Base-by-base conservation (phyloP, 2,888 invertebrate genomes). In the Frankliniella intonsa region DNA sequence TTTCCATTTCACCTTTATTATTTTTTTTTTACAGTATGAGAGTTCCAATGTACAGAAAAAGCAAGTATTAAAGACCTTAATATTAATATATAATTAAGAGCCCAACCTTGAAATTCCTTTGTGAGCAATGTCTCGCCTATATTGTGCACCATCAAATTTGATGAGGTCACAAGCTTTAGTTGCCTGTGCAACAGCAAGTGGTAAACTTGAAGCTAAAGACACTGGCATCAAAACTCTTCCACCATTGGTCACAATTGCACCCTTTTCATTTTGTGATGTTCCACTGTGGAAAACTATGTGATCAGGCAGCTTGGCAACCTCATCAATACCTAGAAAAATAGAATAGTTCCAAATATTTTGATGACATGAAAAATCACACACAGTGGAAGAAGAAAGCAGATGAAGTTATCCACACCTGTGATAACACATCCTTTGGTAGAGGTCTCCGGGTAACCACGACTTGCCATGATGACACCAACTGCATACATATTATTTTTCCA, bases 381-480 rank as follows among this genome's bases (percentile, higher is more conserved):
- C 38, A 82, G 81, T 82, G 10, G 14, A 22, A 65, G 27, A 38
- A 3, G 50, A 76, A n/a, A 22, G 50, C 50, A 50, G 55, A 51
- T 8, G 81, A n/a, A 80, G 55, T 27, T 17, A 81, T 49, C 81
- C 87, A 85, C 85, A 93, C 95, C 95, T 85, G 91, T 91, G 81
- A 98, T 97, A 81, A 92, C 89, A 87, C 95, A 93, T 14, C 96
- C 96, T 88, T 97, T 98, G n/a, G 94, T 94, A 11, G 96, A 95
- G 0, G 94, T 92, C 85, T 93, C 94, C 0, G 99, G 99, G 89
- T 99, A 99, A 0, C 98, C 97, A 82, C 92, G 93, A 83, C 97
- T 97, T 2, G 97, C 97, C 88, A 97, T 91, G n/a, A 98, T 94
- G 5, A 99, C 95, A 9, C 97, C 97, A 0, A 96, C 95, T 0